phyloP scores from a whole-genome alignment of 2,797 vertebrate genomes.

The Acanthis flammea region DNA sequence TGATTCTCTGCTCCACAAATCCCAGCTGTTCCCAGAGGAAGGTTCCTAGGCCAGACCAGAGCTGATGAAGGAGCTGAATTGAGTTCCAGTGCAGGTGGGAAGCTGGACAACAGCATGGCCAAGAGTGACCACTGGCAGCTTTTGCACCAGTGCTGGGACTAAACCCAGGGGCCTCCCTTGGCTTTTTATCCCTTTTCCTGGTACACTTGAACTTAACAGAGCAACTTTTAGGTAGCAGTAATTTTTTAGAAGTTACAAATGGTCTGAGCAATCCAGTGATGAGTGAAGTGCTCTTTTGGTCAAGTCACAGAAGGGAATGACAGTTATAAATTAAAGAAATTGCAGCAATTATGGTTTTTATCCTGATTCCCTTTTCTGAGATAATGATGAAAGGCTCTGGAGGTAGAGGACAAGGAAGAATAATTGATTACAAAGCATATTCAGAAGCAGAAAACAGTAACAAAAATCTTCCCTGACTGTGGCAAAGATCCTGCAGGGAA shows the following conservation, averaged over 20 bases:
- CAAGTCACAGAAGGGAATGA: background rate
- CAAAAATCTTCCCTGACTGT: background rate
- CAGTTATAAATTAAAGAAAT: background rate
- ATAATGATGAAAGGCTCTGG: background rate
- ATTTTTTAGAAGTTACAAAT: background rate
- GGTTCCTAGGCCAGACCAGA: background rate
- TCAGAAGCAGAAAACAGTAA: background rate
- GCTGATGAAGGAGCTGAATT: background rate
- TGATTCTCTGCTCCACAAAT: background rate
- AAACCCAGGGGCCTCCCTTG: accelerated
- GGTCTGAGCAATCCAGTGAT: background rate
- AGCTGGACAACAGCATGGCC: background rate
- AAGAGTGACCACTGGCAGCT: background rate
- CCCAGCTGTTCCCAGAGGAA: background rate
- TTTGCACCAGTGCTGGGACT: background rate
- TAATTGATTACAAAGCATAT: background rate
- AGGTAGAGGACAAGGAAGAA: background rate
- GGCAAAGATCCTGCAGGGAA: background rate
- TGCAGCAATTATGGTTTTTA: background rate
- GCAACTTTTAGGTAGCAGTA: background rate
- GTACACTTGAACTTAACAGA: background rate
- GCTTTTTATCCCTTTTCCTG: background rate
- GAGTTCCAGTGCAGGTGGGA: background rate
- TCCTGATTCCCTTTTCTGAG: background rate
- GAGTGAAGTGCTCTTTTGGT: background rate